Evolutionary conservation across 2,113 vertebrate species (phyloP).

Genomic region (Sinocyclocheilus anophthalmus): DNA sequence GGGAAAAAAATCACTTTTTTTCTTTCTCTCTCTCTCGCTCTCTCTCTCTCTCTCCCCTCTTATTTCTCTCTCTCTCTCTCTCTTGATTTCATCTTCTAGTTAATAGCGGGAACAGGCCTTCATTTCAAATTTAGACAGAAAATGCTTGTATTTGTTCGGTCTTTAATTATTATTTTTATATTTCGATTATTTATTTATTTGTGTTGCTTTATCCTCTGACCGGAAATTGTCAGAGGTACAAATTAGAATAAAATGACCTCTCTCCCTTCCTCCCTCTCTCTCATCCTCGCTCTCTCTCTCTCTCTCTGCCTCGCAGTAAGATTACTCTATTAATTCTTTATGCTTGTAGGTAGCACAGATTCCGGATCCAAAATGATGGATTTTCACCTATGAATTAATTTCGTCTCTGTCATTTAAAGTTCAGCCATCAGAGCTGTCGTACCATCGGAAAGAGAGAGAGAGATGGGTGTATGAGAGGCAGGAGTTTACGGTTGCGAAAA

Average conservation of each 20-base stretch:
- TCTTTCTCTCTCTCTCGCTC: not conserved
- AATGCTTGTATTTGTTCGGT: slow-evolving; percentile 28
- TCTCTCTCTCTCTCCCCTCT: slow-evolving; percentile 24
- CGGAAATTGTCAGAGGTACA: slow-evolving; percentile 41
- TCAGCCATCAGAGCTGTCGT: slow-evolving; percentile 40
- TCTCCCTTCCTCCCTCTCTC: slow-evolving; percentile 18
- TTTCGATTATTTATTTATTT: slow-evolving; percentile 35
- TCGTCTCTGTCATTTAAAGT: slow-evolving; percentile 46
- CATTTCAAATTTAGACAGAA: slow-evolving; percentile 35
- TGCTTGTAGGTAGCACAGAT: slow-evolving; percentile 40
- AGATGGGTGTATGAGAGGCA: not conserved
- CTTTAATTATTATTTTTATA: not conserved
- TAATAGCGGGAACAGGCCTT: slow-evolving; percentile 26
- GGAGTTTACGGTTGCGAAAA: not conserved
- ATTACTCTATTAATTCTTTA: slow-evolving; percentile 49
- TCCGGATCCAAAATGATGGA: slow-evolving; percentile 40
- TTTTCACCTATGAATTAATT: slow-evolving; percentile 47
- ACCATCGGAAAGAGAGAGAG: not conserved
- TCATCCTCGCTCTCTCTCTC: not conserved
- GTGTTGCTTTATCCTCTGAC: slow-evolving; percentile 33
- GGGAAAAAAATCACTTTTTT: not conserved
- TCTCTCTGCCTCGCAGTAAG: slow-evolving; percentile 32
- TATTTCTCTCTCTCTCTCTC: slow-evolving; percentile 24
- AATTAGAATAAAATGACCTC: slow-evolving; percentile 43
- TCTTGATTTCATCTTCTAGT: slow-evolving; percentile 24